Conservation (phyloP, 2,888 invertebrate genomes). For the Aromia moschata region DNA sequence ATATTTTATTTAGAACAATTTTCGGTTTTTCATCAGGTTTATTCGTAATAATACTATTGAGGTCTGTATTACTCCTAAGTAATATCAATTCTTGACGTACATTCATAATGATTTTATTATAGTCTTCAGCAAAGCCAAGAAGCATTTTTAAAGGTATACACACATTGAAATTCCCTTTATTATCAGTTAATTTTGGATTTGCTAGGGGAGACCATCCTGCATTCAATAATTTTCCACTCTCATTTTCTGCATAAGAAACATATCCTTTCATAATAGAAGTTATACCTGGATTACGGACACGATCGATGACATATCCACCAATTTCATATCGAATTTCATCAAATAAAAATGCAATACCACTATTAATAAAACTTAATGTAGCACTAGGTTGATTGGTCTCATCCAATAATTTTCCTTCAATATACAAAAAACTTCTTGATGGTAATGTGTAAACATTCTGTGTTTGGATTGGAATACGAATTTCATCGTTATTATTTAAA, state of each 20-base stretch:
- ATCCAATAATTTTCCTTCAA: slow-evolving; percentile 7
- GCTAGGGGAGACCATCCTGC: slow-evolving; percentile 1
- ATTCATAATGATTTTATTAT: slow-evolving; percentile 54
- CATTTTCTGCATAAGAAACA: slow-evolving; percentile 48
- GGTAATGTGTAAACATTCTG: slow-evolving; percentile 13
- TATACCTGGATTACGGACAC: slow-evolving; percentile 50
- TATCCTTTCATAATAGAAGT: slow-evolving; percentile 55
- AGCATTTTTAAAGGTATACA: slow-evolving; percentile 21
- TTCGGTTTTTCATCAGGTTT: slow-evolving; percentile 18
- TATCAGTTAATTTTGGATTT: neutral
- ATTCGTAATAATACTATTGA: slow-evolving; percentile 37
- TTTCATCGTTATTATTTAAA: slow-evolving; percentile 9
- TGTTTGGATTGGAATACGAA: slow-evolving; percentile 8
- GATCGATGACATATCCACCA: neutral
- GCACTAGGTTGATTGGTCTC: neutral
- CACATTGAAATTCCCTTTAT: slow-evolving; percentile 34
- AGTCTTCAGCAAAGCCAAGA: slow-evolving; percentile 55
- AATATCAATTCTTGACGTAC: slow-evolving; percentile 58
- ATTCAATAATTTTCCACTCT: slow-evolving; percentile 27
- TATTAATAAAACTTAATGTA: slow-evolving; percentile 26
- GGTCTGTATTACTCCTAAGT: slow-evolving; percentile 44
- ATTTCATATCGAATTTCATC: slow-evolving; percentile 18
- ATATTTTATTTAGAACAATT: slow-evolving; percentile 1
- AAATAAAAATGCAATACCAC: slow-evolving; percentile 27
- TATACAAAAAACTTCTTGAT: slow-evolving; percentile 9